A percentile compares a stretch with the other conserved stretches of the same genome.
Evolutionary conservation across 2,797 vertebrate species (phyloP).

Genomic region (Pseudopleuronectes americanus): DNA sequence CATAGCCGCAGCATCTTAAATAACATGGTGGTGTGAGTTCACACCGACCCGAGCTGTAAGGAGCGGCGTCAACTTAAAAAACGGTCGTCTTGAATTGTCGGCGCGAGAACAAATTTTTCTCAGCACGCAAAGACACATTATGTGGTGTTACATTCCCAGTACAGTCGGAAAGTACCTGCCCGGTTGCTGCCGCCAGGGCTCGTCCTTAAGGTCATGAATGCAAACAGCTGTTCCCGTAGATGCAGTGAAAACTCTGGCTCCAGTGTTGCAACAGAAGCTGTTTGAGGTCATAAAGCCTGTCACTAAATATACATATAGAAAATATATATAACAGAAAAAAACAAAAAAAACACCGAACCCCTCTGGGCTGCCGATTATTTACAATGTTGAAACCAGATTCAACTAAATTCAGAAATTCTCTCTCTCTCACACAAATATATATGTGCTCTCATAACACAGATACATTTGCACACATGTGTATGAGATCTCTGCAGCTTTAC

Average conservation of each 20-base stretch:
- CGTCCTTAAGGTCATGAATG: conserved; percentile 36
- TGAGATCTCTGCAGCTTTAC: conserved; percentile 34
- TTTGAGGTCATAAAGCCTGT: conserved; percentile 57
- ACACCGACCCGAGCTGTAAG: conserved; percentile 16
- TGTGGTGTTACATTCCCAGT: background rate
- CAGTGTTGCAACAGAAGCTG: conserved; percentile 57
- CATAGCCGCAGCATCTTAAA: conserved; percentile 8
- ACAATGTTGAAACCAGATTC: conserved; percentile 45
- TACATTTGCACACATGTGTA: conserved; percentile 15
- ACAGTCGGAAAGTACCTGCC: conserved; percentile 55
- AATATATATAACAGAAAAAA: conserved; percentile 33
- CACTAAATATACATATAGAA: conserved; percentile 42
- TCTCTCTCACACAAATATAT: conserved; percentile 12
- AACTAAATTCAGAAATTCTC: conserved; percentile 34
- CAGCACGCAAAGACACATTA: conserved; percentile 1
- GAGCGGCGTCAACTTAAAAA: conserved; percentile 9
- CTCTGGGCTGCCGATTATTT: conserved; percentile 42
- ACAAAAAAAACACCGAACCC: conserved; percentile 39
- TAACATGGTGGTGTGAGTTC: conserved; percentile 6
- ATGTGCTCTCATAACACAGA: conserved; percentile 23
- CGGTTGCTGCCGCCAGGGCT: conserved; percentile 29
- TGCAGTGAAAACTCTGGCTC: conserved; percentile 55
- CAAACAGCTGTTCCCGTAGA: conserved; percentile 54
- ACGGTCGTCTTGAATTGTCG: background rate
- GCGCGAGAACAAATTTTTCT: conserved; percentile 6